phyloP scores from a whole-genome alignment of 2,888 invertebrate genomes.

The Ferrisia virgata region DNA sequence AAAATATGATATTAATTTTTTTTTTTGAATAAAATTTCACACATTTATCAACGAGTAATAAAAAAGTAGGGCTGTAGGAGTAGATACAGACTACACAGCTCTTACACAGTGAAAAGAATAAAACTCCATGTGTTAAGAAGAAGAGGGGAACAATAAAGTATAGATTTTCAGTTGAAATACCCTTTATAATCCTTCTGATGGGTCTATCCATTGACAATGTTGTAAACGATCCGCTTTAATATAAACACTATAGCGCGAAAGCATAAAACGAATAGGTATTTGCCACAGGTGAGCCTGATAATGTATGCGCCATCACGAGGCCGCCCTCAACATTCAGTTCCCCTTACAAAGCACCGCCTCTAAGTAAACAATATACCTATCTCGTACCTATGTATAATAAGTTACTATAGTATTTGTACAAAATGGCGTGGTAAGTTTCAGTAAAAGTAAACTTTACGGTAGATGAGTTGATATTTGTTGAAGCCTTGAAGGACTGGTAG shows the following conservation, averaged over 20 bases:
- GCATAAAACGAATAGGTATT: conserved; percentile 22
- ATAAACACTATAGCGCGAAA: background rate
- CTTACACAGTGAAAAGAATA: background rate
- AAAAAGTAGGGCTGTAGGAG: too few species aligned
- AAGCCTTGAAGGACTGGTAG: conserved; percentile 15
- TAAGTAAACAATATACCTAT: conserved; percentile 34
- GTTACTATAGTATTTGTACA: conserved; percentile 5
- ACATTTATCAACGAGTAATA: too few species aligned
- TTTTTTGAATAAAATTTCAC: too few species aligned
- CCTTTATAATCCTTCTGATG: background rate
- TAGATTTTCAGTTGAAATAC: background rate
- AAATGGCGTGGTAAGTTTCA: conserved; percentile 23
- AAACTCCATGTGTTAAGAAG: background rate
- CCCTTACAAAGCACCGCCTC: conserved; percentile 41
- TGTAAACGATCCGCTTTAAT: conserved; percentile 16
- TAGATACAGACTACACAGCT: too few species aligned
- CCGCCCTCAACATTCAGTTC: conserved; percentile 39
- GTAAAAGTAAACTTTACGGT: conserved; percentile 25
- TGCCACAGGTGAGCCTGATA: conserved; percentile 49
- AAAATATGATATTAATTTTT: too few species aligned
- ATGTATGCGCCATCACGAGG: conserved; percentile 47
- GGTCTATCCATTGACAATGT: conserved; percentile 1
- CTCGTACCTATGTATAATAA: background rate
- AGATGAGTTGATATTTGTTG: conserved; percentile 24
- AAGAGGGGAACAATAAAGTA: background rate